phyloP scores from a whole-genome alignment of 2,888 invertebrate species.

The Lasiommata megera region DNA sequence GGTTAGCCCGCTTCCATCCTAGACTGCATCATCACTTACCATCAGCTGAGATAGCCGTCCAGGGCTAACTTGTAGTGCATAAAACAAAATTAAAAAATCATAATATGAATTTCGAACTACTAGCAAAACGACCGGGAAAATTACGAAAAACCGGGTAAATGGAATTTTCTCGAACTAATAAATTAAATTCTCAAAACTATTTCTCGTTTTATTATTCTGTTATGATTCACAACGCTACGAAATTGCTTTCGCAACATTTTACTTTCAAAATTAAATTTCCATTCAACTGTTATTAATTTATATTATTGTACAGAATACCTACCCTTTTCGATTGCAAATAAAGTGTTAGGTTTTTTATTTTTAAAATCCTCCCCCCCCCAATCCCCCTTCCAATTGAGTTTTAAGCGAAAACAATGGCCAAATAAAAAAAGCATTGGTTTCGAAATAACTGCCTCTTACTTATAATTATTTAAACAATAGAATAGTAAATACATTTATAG shows the following conservation, averaged over 20 bases:
- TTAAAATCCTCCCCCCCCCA: too few species aligned
- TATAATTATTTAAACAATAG: too few species aligned
- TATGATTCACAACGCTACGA: background rate
- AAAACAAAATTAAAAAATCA: background rate
- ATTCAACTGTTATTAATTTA: background rate
- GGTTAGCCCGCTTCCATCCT: too few species aligned
- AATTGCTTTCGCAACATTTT: slow-evolving; percentile 1
- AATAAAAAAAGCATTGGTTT: too few species aligned
- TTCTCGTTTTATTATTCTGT: slow-evolving; percentile 1
- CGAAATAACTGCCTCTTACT: too few species aligned
- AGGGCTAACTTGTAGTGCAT: background rate
- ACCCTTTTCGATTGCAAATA: too few species aligned
- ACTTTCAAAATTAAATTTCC: background rate
- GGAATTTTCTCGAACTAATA: background rate
- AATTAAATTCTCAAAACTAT: background rate
- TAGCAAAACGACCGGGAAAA: background rate
- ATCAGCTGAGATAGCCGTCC: too few species aligned
- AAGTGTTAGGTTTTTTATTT: too few species aligned
- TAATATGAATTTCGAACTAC: background rate
- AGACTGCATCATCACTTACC: too few species aligned
- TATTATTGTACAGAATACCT: background rate
- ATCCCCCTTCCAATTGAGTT: too few species aligned
- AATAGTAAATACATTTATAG: too few species aligned
- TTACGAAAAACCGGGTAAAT: background rate
- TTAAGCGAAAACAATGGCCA: too few species aligned